Evolutionary conservation across 2,888 invertebrate species (phyloP).

Genomic region (Sepiola atlantica): DNA sequence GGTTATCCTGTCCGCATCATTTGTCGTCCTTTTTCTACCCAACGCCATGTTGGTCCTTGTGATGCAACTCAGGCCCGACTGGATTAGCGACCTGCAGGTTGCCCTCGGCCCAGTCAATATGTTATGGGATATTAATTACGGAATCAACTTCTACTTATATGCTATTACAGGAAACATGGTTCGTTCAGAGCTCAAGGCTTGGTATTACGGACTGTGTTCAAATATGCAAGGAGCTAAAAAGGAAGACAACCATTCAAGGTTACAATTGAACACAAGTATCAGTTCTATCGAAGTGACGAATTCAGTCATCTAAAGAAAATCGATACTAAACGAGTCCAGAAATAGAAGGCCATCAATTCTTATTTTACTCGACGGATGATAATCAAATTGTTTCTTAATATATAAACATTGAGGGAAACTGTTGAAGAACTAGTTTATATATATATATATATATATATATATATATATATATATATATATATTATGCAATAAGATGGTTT

Average conservation of each 20-base stretch:
- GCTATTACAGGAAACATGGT: slow-evolving; percentile 50
- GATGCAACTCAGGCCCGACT: slow-evolving; percentile 49
- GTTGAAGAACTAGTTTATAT: no score
- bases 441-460: no score
- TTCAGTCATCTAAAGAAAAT: not conserved
- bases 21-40: slow-evolving; percentile 52
- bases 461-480: no score
- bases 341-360: no score
- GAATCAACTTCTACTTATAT: slow-evolving; percentile 60
- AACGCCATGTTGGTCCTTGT: slow-evolving; percentile 52
- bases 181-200: slow-evolving; percentile 48
- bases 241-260: not conserved
- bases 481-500: no score
- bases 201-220: not conserved
- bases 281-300: not conserved
- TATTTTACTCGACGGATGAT: no score
- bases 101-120: slow-evolving; percentile 50
- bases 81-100: slow-evolving; percentile 34
- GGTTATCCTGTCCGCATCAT: slow-evolving; percentile 51
- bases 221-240: not conserved
- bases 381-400: no score
- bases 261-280: not conserved
- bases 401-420: no score
- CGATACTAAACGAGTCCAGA: not conserved
- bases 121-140: slow-evolving; percentile 56